Evolutionary conservation across 2,888 invertebrate genomes (phyloP).

Genomic region (Incurvaria masculella): DNA sequence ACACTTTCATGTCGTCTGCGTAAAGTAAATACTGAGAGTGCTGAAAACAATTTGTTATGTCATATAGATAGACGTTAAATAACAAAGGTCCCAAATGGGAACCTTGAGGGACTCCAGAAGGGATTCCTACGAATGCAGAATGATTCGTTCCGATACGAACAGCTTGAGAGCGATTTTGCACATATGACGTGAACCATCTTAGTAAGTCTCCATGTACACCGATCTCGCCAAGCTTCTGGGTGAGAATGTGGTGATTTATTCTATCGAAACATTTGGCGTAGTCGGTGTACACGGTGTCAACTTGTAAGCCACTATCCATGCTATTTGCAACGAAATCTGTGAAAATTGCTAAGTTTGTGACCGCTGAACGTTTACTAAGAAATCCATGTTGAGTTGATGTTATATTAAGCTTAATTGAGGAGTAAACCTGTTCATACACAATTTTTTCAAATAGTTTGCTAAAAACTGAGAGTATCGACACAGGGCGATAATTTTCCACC

Average conservation of each 20-base stretch:
- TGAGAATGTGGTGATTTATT: not conserved
- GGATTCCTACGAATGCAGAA: not conserved
- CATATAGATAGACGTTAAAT: not conserved
- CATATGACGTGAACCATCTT: slow-evolving; percentile 2
- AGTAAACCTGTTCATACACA: slow-evolving; percentile 1
- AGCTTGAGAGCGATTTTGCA: not conserved
- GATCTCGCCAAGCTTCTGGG: not conserved
- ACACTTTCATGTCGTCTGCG: slow-evolving; percentile 4
- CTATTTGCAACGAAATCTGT: not conserved
- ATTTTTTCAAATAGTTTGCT: slow-evolving; percentile 5
- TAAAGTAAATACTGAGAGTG: slow-evolving; percentile 1
- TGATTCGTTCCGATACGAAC: not conserved
- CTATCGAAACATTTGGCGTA: slow-evolving; percentile 2
- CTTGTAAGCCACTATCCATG: not conserved
- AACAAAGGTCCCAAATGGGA: slow-evolving; percentile 2
- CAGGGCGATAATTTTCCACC: slow-evolving; percentile 7
- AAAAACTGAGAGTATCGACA: slow-evolving; percentile 5
- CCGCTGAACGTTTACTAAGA: slow-evolving; percentile 5
- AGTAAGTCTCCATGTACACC: slow-evolving; percentile 2
- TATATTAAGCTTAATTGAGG: not conserved
- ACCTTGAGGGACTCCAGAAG: slow-evolving; percentile 5
- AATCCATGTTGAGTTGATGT: slow-evolving; percentile 3
- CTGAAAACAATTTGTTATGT: not conserved
- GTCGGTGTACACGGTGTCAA: slow-evolving; percentile 3
- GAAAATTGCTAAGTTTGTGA: slow-evolving; percentile 1